Conservation (phyloP, 2,797 vertebrate species). For the Peromyscus nudipes region DNA sequence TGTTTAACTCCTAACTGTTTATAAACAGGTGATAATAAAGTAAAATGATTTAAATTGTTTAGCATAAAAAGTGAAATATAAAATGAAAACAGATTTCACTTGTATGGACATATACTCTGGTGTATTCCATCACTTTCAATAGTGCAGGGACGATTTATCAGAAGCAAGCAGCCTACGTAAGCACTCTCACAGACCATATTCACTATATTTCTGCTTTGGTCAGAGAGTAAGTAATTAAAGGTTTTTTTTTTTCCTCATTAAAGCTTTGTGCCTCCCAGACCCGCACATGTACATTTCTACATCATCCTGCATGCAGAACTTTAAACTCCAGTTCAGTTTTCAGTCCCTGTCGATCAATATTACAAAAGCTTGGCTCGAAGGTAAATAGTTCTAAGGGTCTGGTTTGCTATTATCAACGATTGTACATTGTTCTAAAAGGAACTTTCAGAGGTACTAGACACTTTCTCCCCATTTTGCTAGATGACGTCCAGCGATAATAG, state of each 20-base stretch:
- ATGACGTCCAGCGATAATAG: slow-evolving; percentile 89
- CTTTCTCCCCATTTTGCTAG: slow-evolving; percentile 82
- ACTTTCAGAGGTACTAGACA: slow-evolving; percentile 81
- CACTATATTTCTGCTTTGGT: not conserved
- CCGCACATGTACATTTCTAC: not conserved
- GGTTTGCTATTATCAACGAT: slow-evolving; percentile 70
- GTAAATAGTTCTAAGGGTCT: slow-evolving; percentile 78
- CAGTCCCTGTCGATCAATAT: slow-evolving; percentile 78
- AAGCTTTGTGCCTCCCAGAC: not conserved
- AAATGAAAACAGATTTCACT: not conserved
- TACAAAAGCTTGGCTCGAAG: slow-evolving; percentile 79
- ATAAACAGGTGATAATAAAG: not conserved
- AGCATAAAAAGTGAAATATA: not conserved
- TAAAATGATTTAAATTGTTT: not conserved
- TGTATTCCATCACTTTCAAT: not conserved
- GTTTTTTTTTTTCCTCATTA: not conserved
- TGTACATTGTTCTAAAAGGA: slow-evolving; percentile 76
- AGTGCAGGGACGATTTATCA: not conserved
- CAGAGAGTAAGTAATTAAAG: not conserved
- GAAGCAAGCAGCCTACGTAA: not conserved
- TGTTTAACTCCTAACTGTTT: not conserved
- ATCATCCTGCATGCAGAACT: not conserved
- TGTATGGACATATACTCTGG: not conserved
- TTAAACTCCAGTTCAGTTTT: slow-evolving; percentile 73
- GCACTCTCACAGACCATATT: not conserved